These are phyloP conservation scores for Willowsia nigromaculata DNA, from an alignment of 2,888 invertebrate species.

Conservation along the genomic window DNA sequence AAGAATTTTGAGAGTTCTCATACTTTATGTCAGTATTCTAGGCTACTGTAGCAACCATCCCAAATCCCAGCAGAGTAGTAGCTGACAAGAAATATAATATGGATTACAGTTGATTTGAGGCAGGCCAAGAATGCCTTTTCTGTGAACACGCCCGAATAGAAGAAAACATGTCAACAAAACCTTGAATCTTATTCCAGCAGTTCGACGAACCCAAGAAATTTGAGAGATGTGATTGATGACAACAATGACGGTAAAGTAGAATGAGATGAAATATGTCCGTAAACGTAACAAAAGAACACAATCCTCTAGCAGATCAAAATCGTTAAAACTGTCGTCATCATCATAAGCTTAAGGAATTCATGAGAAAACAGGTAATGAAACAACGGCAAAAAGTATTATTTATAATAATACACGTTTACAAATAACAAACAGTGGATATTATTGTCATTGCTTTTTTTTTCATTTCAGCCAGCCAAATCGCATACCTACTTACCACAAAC, in stretches of 20 bases:
- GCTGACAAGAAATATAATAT: background rate
- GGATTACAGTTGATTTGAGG: background rate
- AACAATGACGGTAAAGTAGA: background rate
- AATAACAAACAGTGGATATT: no score
- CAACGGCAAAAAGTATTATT: no score
- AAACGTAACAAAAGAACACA: background rate
- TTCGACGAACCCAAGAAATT: conserved; percentile 47
- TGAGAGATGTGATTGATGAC: conserved; percentile 29
- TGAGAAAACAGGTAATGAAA: conserved; percentile 2
- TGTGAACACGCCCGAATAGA: background rate
- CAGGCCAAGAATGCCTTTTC: background rate
- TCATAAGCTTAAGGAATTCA: background rate
- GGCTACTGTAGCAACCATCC: no score
- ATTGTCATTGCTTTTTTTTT: no score
- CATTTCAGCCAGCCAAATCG: no score
- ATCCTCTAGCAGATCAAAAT: background rate
- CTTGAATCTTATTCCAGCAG: conserved; percentile 40
- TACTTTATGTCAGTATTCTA: background rate
- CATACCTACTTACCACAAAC: no score
- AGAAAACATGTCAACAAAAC: conserved; percentile 58
- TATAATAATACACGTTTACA: no score
- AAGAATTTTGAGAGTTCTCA: background rate
- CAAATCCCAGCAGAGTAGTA: background rate
- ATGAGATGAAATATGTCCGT: background rate
- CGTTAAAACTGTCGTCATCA: no score